These are phyloP conservation scores for Brachyptera risi DNA, from an alignment of 2,888 invertebrate genomes.

Conservation along the genomic window DNA sequence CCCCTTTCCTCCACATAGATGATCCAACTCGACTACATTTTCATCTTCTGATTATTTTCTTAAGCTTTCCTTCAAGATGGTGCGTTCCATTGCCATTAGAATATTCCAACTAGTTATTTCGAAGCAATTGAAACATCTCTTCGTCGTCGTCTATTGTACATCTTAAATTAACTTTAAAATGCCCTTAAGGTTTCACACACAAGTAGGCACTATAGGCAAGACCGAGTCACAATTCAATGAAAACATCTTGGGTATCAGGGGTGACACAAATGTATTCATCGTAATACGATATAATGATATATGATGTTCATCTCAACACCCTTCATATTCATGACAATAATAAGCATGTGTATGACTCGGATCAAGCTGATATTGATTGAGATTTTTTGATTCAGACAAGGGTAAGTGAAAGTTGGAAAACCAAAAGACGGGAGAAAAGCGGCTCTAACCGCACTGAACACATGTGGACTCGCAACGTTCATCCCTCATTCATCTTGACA, in stretches of 20 bases:
- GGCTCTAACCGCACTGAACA: too few relatives aligned
- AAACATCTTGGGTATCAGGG: conserved; percentile 17
- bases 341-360: too few relatives aligned
- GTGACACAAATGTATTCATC: neutral
- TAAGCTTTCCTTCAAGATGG: conserved; percentile 20
- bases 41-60: conserved; percentile 25
- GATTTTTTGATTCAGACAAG: too few relatives aligned
- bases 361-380: too few relatives aligned
- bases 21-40: conserved; percentile 21
- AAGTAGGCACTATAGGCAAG: conserved; percentile 6
- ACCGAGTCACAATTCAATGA: conserved; percentile 18
- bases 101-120: conserved; percentile 44
- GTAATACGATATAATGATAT: too few relatives aligned
- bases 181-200: conserved; percentile 36
- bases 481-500: too few relatives aligned
- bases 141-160: conserved; percentile 44
- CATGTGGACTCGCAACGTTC: too few relatives aligned
- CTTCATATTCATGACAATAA: too few relatives aligned
- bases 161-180: conserved; percentile 43
- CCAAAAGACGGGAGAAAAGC: too few relatives aligned
- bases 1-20: conserved; percentile 5
- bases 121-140: conserved; percentile 40
- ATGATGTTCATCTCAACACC: too few relatives aligned
- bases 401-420: too few relatives aligned
- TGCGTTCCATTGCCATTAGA: conserved; percentile 27